These are phyloP conservation scores for Brienomyrus brachyistius DNA, from an alignment of 2,113 vertebrate species.

Conservation along the genomic window DNA sequence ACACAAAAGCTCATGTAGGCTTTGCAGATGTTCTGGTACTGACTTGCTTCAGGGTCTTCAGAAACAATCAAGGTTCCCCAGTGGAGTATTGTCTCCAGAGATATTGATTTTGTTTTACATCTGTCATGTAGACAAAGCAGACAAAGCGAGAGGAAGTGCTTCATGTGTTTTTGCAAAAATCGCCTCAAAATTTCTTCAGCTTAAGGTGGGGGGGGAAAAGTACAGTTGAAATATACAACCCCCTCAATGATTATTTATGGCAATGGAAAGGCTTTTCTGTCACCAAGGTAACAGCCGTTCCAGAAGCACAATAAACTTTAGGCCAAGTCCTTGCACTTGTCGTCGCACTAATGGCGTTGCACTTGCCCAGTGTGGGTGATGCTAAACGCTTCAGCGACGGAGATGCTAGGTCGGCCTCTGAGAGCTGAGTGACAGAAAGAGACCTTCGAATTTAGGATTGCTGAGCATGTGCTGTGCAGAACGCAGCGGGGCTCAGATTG, in stretches of 20 bases:
- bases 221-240: conserved; percentile 3
- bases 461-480: background rate
- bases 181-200: background rate
- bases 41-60: background rate
- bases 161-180: background rate
- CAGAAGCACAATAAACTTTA: background rate
- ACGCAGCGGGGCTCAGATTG: background rate
- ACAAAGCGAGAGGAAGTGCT: background rate
- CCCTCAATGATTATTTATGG: conserved; percentile 23
- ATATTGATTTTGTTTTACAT: background rate
- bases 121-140: background rate
- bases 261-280: background rate
- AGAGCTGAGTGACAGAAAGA: background rate
- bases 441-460: background rate
- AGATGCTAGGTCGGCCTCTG: background rate
- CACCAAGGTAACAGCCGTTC: conserved; percentile 21
- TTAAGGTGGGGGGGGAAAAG: background rate
- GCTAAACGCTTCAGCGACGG: background rate
- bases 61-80: background rate
- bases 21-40: background rate
- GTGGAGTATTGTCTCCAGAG: background rate
- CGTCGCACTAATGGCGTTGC: background rate
- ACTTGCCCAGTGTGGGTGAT: background rate
- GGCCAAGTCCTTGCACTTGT: background rate
- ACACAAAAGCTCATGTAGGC: background rate